Evolutionary conservation across 2,888 invertebrate genomes (phyloP), one percentile per base, ranked within the genome.

Genomic region (Chalcis sispes): DNA sequence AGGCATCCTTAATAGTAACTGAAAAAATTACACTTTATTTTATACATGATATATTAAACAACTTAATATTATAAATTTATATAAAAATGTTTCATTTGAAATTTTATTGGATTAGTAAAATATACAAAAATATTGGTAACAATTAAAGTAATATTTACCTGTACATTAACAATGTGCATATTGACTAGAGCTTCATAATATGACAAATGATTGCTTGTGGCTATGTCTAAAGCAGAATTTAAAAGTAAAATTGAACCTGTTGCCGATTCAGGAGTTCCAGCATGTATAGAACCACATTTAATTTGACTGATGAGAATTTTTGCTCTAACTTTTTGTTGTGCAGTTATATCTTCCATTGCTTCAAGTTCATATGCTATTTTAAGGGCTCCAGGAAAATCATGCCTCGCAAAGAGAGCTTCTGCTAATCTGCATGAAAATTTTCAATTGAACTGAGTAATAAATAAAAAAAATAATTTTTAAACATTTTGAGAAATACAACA

Each of bases 101-200:
- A n/a, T n/a, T n/a, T n/a, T n/a, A n/a, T n/a, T n/a, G n/a, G n/a
- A n/a, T n/a, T 36, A 36, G 10, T 36, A 36, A 36, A 10, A 36
- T 7, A 36, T 7, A 36, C 5, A 36, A 36, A 36, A 36, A 36
- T 7, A 10, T 36, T 36, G 10, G 10, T 36, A 7, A 36, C 4
- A 7, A 36, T 36, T 36, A 36, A 36, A n/a, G n/a, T 1, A 40
- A 48, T 59, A 75, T 50, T 76, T 82, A 91, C 91, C 90, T 92
- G 92, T 13, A 95, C 91, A 85, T 95, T 93, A 0, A 96, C 96
- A 62, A 96, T 91, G 83, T 96, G 93, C 90, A 96, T 92, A 82
- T 94, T 93, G 2, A 94, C 92, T 32, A 95, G 87, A 0, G 95
- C 93, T 58, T 93, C 92, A 79, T 95, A 92, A 85, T 95, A 95